These are phyloP conservation scores for Mesorhabditis spiculigera DNA, from an alignment of 2,888 invertebrate species.

Conservation along the genomic window DNA sequence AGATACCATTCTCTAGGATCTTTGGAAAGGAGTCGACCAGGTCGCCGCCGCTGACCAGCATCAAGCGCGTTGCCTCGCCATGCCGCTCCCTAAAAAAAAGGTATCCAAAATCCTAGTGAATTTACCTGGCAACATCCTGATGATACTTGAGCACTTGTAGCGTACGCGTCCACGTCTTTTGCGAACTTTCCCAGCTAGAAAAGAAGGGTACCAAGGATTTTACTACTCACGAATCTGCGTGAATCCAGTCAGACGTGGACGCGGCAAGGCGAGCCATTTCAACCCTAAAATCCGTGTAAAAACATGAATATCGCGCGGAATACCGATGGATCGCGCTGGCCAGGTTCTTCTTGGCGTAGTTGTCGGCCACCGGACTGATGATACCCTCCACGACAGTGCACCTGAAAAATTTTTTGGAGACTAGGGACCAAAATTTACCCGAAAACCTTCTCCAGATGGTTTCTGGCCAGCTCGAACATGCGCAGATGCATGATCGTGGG, in stretches of 20 bases:
- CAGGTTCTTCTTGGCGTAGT: constrained; percentile 73
- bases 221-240: constrained; percentile 43
- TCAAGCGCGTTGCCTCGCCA: constrained; percentile 24
- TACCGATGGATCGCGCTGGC: constrained; percentile 73
- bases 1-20: constrained; percentile 30
- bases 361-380: constrained; percentile 90
- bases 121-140: constrained; percentile 13
- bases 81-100: not conserved
- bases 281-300: not conserved
- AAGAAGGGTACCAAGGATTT: not conserved
- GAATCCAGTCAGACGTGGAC: constrained; percentile 78
- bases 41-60: constrained; percentile 50
- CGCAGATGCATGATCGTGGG: constrained; percentile 92
- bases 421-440: not conserved
- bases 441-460: constrained; percentile 9
- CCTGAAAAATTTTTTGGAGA: constrained; percentile 34
- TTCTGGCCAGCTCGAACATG: constrained; percentile 76
- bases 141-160: constrained; percentile 13
- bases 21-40: constrained; percentile 46
- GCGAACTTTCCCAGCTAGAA: constrained; percentile 23
- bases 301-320: constrained; percentile 14
- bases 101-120: not conserved
- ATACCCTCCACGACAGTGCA: constrained; percentile 83
- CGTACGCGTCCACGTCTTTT: constrained; percentile 12
- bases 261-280: constrained; percentile 64